A percentile compares a stretch with the other conserved stretches of the same genome.
phyloP scores from a whole-genome alignment of 2,888 invertebrate genomes.

The Heteropelma amictum region DNA sequence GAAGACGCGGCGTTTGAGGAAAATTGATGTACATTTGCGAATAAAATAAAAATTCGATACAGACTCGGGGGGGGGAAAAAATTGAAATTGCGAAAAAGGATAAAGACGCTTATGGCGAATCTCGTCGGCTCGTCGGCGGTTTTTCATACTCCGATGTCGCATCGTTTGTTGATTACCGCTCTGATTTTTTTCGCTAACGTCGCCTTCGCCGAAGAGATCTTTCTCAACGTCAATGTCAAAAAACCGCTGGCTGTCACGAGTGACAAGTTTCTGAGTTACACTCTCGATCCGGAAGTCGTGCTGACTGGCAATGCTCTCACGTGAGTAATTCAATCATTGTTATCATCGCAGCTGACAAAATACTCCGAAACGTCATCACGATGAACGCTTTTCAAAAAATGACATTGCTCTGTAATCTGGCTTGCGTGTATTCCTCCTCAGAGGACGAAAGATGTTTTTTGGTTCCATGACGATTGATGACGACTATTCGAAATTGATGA shows the following conservation, averaged over 20 bases:
- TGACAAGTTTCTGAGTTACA: conserved; percentile 86
- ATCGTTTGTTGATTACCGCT: too few relatives aligned
- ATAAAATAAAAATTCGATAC: not conserved
- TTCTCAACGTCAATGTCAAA: conserved; percentile 82
- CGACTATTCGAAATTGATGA: too few relatives aligned
- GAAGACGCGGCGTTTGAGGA: conserved; percentile 17
- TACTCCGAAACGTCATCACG: not conserved
- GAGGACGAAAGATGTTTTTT: too few relatives aligned
- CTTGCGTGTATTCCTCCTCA: too few relatives aligned
- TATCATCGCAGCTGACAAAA: not conserved
- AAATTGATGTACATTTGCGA: conserved; percentile 5
- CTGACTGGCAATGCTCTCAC: conserved; percentile 78
- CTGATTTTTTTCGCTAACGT: conserved; percentile 36
- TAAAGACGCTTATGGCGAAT: conserved; percentile 29
- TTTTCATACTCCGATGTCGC: too few relatives aligned
- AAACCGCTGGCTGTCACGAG: conserved; percentile 83
- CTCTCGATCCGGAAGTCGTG: conserved; percentile 83
- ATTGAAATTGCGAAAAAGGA: too few relatives aligned
- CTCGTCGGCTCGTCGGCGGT: conserved; percentile 10
- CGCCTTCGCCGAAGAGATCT: conserved; percentile 77
- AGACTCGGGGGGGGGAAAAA: conserved; percentile 2
- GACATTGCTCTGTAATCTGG: too few relatives aligned
- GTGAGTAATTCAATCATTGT: conserved; percentile 69
- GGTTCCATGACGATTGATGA: too few relatives aligned
- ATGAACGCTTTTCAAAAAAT: too few relatives aligned